Percentiles rank a stretch among this genome's conserved stretches.
These are phyloP conservation scores for Ophiodon elongatus DNA, from an alignment of 2,113 vertebrate genomes.

Conservation along the genomic window DNA sequence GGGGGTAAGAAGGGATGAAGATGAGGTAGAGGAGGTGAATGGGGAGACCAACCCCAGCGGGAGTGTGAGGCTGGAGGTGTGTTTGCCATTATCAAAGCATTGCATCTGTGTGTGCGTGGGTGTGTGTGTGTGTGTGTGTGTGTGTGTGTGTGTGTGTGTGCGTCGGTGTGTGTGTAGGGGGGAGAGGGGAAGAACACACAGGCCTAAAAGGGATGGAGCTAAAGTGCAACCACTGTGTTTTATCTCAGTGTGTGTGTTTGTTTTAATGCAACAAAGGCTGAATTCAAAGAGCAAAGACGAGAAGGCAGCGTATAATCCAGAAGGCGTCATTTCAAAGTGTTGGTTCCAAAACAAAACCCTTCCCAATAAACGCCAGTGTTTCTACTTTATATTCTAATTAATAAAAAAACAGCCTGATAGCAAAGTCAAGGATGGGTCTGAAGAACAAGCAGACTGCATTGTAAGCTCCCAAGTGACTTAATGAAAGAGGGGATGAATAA, in stretches of 20 bases:
- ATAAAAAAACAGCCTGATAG: conserved; percentile 23
- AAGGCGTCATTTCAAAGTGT: conserved; percentile 7
- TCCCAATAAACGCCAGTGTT: neutral
- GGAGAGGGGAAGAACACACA: neutral
- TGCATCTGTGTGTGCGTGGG: conserved; percentile 43
- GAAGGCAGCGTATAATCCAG: neutral
- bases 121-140: conserved; percentile 13
- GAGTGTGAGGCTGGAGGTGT: conserved; percentile 60
- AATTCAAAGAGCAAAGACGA: conserved; percentile 12
- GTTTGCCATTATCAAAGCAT: conserved; percentile 69
- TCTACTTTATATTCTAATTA: conserved; percentile 16
- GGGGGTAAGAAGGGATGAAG: conserved; percentile 37
- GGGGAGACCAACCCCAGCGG: conserved; percentile 49
- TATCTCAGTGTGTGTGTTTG: conserved; percentile 24
- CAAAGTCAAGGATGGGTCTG: conserved; percentile 1
- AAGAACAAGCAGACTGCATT: conserved; percentile 6
- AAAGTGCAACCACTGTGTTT: conserved; percentile 20
- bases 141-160: conserved; percentile 18
- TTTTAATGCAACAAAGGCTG: conserved; percentile 24
- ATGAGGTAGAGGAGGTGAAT: conserved; percentile 29
- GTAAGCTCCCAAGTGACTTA: conserved; percentile 48
- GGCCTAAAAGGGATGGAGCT: conserved; percentile 26
- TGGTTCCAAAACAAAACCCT: neutral
- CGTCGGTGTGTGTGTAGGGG: conserved; percentile 5
- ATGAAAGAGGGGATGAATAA: conserved; percentile 45